Conservation (phyloP, 2,888 invertebrate genomes). For the Chalcosyrphus nemorum region DNA sequence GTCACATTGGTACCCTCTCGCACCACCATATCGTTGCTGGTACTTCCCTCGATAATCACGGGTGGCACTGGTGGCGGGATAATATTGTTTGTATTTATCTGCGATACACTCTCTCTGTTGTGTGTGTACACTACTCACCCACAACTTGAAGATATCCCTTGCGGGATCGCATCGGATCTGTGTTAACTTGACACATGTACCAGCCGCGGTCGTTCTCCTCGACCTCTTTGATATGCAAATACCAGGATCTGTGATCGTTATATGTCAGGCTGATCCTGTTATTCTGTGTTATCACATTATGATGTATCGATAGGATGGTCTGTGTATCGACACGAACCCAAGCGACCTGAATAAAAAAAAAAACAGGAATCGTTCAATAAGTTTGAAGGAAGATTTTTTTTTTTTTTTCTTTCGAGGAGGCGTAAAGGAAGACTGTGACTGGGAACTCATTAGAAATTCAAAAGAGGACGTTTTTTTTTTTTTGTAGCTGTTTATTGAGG, state of each 20-base stretch:
- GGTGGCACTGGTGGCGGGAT: constrained; percentile 90
- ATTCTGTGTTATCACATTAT: constrained; percentile 95
- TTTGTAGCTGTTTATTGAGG: not conserved
- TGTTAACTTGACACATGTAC: constrained; percentile 97
- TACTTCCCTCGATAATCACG: constrained; percentile 93
- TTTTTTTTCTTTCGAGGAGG: not conserved
- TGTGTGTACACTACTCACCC: constrained; percentile 85
- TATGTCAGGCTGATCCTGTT: constrained; percentile 92
- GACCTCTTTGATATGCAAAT: constrained; percentile 93
- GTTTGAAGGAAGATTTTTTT: not conserved
- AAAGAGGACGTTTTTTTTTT: constrained; percentile 14
- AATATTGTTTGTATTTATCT: constrained; percentile 22
- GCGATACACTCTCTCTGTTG: no score
- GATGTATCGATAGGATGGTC: constrained; percentile 95
- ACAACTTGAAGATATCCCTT: constrained; percentile 96
- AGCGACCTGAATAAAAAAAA: constrained; percentile 86
- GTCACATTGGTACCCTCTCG: constrained; percentile 94
- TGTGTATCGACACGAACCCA: constrained; percentile 97
- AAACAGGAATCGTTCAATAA: not conserved
- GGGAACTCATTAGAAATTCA: constrained; percentile 58
- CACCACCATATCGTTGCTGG: constrained; percentile 95
- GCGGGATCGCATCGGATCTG: constrained; percentile 95
- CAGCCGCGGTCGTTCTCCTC: constrained; percentile 94
- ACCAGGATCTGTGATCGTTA: constrained; percentile 96
- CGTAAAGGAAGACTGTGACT: not conserved